Conservation (phyloP, 2,888 invertebrate species). For the Coelinius sp. region DNA sequence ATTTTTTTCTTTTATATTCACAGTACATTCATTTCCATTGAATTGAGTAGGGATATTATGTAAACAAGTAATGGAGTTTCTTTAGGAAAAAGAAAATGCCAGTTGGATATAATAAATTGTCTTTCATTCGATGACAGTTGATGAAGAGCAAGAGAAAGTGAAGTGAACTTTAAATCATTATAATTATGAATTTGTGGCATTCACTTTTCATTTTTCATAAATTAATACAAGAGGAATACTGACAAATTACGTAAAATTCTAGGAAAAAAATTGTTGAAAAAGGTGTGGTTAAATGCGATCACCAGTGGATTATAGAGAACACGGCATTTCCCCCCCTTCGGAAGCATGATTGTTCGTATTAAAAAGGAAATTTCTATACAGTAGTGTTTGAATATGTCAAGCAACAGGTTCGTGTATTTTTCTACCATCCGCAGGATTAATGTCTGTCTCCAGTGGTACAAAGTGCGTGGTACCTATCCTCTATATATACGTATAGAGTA, state of each 20-base stretch:
- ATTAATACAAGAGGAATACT: background rate
- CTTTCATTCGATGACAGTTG: background rate
- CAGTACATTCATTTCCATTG: background rate
- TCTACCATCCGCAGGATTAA: constrained; percentile 42
- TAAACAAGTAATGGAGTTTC: constrained; percentile 31
- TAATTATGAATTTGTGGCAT: background rate
- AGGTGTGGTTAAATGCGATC: too few relatives aligned
- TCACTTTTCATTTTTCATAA: background rate
- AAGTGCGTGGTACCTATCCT: constrained; percentile 3
- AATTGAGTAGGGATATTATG: constrained; percentile 44
- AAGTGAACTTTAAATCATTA: background rate
- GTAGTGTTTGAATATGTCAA: constrained; percentile 29
- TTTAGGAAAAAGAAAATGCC: background rate
- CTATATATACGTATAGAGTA: constrained; percentile 34
- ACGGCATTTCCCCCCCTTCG: background rate
- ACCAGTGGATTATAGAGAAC: background rate
- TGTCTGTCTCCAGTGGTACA: constrained; percentile 22
- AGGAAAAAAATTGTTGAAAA: background rate
- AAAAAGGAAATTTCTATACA: background rate
- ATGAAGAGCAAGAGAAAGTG: background rate
- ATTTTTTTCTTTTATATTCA: constrained; percentile 1
- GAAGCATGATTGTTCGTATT: too few relatives aligned
- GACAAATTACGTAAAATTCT: background rate
- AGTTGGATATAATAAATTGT: constrained; percentile 21
- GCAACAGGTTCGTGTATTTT: constrained; percentile 50